phyloP scores from a whole-genome alignment of 2,113 vertebrate genomes.

The Prinia subflava region DNA sequence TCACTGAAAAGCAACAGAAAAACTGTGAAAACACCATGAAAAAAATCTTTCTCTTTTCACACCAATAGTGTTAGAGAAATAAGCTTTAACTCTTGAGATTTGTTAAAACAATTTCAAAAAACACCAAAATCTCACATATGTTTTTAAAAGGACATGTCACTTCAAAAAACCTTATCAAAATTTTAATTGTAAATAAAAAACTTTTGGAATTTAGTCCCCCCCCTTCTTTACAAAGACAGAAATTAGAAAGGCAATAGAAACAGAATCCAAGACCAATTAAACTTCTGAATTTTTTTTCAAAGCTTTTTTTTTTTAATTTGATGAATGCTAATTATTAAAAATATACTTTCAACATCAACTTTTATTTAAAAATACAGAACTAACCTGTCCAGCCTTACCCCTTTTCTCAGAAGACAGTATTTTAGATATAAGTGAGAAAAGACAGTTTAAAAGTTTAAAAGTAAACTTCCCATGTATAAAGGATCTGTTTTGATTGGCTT shows the following conservation, averaged over 20 bases:
- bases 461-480: neutral
- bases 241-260: neutral
- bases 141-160: neutral
- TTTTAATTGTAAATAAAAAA: neutral
- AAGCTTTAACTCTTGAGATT: neutral
- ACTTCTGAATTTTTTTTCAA: neutral
- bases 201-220: neutral
- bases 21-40: neutral
- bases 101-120: neutral
- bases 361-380: neutral
- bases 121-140: fast-evolving
- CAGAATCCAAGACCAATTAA: neutral
- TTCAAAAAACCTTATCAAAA: neutral
- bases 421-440: neutral
- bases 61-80: neutral
- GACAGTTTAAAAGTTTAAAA: neutral
- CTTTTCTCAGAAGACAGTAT: neutral
- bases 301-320: neutral
- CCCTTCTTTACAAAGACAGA: neutral
- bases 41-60: neutral
- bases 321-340: neutral
- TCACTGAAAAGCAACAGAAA: neutral
- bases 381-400: neutral
- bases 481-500: slow-evolving; percentile 5
- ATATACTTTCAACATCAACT: neutral